phyloP scores from a whole-genome alignment of 2,797 vertebrate genomes.

The Megaceryle alcyon region DNA sequence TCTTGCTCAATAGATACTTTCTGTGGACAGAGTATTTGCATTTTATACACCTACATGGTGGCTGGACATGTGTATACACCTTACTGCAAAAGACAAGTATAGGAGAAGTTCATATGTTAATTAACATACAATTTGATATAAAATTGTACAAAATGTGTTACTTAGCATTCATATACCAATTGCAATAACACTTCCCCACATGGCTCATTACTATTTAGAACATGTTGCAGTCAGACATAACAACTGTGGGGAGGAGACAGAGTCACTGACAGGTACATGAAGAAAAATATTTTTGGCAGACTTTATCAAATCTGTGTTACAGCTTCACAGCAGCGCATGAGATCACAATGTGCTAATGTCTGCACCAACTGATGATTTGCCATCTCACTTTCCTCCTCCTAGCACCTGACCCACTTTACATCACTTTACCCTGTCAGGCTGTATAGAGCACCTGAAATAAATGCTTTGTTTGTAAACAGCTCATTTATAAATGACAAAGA shows the following conservation, averaged over 20 bases:
- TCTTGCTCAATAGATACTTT: not conserved
- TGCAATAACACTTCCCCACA: not conserved
- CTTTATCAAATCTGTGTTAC: constrained; percentile 25
- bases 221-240: constrained; percentile 18
- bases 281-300: constrained; percentile 56
- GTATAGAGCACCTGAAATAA: constrained; percentile 10
- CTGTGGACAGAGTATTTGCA: not conserved
- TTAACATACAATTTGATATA: not conserved
- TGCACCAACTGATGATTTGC: constrained; percentile 24
- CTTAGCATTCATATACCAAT: not conserved
- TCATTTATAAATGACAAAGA: not conserved
- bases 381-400: constrained; percentile 5
- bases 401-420: constrained; percentile 64
- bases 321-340: constrained; percentile 42
- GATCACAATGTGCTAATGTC: constrained; percentile 60
- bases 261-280: constrained; percentile 35
- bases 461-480: not conserved
- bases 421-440: not conserved
- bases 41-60: not conserved
- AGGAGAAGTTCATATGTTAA: not conserved
- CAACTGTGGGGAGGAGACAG: constrained; percentile 17
- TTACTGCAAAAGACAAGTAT: not conserved
- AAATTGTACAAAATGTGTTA: not conserved
- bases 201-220: constrained; percentile 17
- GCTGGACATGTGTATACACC: not conserved